phyloP scores from a whole-genome alignment of 53 echinoderm and acorn worm species.

The Actinopyga echinites region DNA sequence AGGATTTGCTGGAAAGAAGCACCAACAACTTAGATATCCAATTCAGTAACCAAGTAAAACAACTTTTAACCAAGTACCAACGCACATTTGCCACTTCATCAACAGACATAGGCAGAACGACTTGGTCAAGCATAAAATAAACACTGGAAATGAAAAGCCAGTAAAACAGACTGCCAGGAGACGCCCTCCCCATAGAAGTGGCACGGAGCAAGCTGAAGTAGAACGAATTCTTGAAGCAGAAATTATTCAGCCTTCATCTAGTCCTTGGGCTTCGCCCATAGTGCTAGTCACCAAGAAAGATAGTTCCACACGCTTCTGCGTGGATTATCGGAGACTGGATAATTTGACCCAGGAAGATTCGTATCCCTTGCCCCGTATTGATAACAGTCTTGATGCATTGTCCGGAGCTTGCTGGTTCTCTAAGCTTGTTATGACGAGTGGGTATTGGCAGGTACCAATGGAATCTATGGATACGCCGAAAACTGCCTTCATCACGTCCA shows the following conservation, averaged over 20 bases:
- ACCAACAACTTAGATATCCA: background rate
- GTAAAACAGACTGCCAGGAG: slow-evolving; percentile 29
- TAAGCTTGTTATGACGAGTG: slow-evolving; percentile 31
- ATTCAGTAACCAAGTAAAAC: background rate
- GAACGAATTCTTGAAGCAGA: slow-evolving; percentile 21
- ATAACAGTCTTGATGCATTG: slow-evolving; percentile 27
- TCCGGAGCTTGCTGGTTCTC: slow-evolving; percentile 10
- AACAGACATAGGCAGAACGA: background rate
- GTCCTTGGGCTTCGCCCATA: slow-evolving; percentile 26
- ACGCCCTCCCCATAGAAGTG: background rate
- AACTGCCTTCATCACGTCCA: slow-evolving; percentile 51
- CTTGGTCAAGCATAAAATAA: background rate
- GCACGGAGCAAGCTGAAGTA: background rate
- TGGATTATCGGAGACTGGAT: slow-evolving; percentile 27
- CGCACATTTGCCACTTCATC: background rate
- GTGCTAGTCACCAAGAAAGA: slow-evolving; percentile 43
- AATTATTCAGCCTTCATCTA: slow-evolving; percentile 4
- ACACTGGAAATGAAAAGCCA: slow-evolving; percentile 18
- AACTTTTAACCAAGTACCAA: background rate
- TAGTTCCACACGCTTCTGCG: slow-evolving; percentile 17
- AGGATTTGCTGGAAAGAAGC: no score
- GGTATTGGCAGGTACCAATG: slow-evolving; percentile 53
- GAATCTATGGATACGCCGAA: slow-evolving; percentile 36
- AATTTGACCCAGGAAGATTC: slow-evolving; percentile 17
- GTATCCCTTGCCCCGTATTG: slow-evolving; percentile 35